phyloP scores from a whole-genome alignment of 2,113 vertebrate species.

The Tenebrosternarchus preto region DNA sequence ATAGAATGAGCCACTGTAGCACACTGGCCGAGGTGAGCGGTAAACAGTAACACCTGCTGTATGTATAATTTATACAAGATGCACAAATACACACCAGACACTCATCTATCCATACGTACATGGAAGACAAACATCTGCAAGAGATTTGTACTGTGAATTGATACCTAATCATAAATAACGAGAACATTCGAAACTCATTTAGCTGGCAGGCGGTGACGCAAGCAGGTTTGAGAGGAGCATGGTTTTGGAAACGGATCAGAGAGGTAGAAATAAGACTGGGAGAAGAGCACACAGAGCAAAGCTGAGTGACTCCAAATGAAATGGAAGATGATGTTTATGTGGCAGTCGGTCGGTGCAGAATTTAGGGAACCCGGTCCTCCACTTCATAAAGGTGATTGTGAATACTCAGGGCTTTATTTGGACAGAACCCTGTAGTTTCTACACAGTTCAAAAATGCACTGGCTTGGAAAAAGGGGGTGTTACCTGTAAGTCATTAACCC shows the following conservation, averaged over 20 bases:
- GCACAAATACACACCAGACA: slow-evolving; percentile 29
- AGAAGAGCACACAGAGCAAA: slow-evolving; percentile 20
- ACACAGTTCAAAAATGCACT: slow-evolving; percentile 21
- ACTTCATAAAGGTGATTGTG: slow-evolving; percentile 28
- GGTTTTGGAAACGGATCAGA: slow-evolving; percentile 11
- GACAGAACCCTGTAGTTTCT: slow-evolving; percentile 34
- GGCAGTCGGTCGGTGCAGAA: slow-evolving; percentile 75
- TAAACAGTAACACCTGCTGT: slow-evolving; percentile 58
- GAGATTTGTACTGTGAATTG: slow-evolving; percentile 57
- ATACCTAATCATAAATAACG: slow-evolving; percentile 61
- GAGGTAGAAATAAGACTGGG: slow-evolving; percentile 15
- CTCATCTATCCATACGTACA: slow-evolving; percentile 35
- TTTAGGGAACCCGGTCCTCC: slow-evolving; percentile 66
- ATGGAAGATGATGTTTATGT: slow-evolving; percentile 75
- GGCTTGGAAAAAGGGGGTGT: slow-evolving; percentile 7
- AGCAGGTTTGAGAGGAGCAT: slow-evolving; percentile 20
- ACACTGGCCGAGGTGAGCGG: slow-evolving; percentile 38
- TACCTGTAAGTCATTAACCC: neutral
- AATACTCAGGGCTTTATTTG: slow-evolving; percentile 23
- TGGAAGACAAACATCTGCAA: slow-evolving; percentile 58
- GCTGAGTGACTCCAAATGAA: slow-evolving; percentile 74
- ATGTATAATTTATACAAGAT: slow-evolving; percentile 57
- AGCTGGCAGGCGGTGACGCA: slow-evolving; percentile 40
- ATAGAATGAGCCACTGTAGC: slow-evolving; percentile 31
- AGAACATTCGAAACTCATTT: slow-evolving; percentile 57